Evolutionary conservation across 2,113 vertebrate genomes (phyloP).

Genomic region (Cichladusa arquata): DNA sequence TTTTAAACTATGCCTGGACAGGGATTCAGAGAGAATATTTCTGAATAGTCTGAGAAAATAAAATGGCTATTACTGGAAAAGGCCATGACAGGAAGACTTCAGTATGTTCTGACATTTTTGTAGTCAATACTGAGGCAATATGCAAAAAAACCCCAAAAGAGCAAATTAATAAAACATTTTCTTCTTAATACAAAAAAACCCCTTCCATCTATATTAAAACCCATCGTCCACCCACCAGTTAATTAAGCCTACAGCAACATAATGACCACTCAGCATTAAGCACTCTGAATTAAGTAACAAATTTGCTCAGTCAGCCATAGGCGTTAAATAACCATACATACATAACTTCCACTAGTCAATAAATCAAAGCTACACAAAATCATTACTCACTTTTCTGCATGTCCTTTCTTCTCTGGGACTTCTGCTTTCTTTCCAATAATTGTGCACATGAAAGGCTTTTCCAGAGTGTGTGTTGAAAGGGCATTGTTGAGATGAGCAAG

Average conservation of each 20-base stretch:
- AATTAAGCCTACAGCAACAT: conserved; percentile 1
- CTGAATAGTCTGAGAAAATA: background rate
- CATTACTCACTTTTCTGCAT: background rate
- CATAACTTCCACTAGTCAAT: background rate
- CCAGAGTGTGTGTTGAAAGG: background rate
- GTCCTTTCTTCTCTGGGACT: background rate
- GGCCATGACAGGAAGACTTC: background rate
- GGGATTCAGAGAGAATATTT: background rate
- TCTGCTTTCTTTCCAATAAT: background rate
- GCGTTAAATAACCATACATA: background rate
- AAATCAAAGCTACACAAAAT: conserved; percentile 37
- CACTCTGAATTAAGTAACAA: background rate
- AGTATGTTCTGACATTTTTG: background rate
- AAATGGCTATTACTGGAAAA: background rate
- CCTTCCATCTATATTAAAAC: background rate
- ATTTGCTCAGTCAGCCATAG: conserved; percentile 4
- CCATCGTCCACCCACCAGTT: background rate
- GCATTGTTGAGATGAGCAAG: background rate
- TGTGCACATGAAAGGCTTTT: background rate
- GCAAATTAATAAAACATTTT: background rate
- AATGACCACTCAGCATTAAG: background rate
- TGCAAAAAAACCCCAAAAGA: background rate
- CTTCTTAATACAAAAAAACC: background rate
- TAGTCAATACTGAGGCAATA: background rate
- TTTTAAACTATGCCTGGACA: background rate